These are phyloP conservation scores for Sturnira hondurensis DNA, from an alignment of 2,113 vertebrate species.

Conservation along the genomic window DNA sequence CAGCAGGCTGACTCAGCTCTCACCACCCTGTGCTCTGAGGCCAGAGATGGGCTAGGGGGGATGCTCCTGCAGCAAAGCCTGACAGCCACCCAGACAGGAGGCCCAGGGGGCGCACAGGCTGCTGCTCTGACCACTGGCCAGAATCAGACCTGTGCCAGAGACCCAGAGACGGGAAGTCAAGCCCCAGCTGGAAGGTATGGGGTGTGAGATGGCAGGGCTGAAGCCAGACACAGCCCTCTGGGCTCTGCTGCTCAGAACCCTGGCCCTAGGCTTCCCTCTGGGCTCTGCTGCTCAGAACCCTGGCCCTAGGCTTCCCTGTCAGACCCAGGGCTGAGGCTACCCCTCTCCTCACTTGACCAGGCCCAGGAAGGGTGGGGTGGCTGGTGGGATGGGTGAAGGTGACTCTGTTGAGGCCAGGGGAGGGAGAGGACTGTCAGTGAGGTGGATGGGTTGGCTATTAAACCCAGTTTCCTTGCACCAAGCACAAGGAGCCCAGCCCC, in stretches of 20 bases:
- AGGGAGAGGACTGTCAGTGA: neutral
- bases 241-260: neutral
- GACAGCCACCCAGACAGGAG: neutral
- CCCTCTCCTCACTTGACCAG: neutral
- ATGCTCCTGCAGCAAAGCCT: neutral
- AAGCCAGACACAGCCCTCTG: neutral
- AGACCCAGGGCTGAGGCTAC: neutral
- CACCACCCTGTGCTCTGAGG: rapidly evolving
- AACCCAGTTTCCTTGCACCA: neutral
- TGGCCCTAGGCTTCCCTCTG: neutral
- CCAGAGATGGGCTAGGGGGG: neutral
- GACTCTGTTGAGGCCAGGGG: neutral
- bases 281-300: neutral
- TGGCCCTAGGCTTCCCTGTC: neutral
- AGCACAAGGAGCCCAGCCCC: neutral
- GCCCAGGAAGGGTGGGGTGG: neutral
- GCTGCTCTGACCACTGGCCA: neutral
- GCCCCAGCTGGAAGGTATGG: neutral
- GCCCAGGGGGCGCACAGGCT: neutral
- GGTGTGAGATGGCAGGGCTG: neutral
- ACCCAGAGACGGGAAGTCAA: neutral
- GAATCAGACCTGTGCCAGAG: neutral
- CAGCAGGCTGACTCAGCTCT: neutral
- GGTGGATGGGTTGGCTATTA: neutral
- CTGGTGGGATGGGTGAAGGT: neutral